Evolutionary conservation across 2,113 vertebrate genomes (phyloP), one percentile per base, ranked within the genome.

Genomic region (Aspidoscelis tigris): DNA sequence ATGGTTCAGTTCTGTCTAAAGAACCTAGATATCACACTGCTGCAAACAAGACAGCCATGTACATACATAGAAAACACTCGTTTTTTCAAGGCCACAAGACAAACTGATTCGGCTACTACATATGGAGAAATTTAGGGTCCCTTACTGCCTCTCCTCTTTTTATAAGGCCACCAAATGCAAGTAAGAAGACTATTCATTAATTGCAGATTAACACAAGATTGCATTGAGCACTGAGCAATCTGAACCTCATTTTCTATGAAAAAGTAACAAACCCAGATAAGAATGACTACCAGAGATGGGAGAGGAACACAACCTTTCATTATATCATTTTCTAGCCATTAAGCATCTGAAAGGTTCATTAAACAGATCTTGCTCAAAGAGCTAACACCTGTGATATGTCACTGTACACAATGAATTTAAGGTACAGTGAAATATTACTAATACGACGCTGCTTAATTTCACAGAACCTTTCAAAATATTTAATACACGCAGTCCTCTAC

Each of bases 271-370:
- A 9, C 33, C 69, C 26, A 24, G 7, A 73, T 64, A 55, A 78
- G 39, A 64, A 69, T 75, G 3, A 55, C 20, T 41, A 80, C 1
- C 0, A 72, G 44, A 88, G 82, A 5, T 5, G 72, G 6, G 2
- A 1, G 41, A 5, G 55, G 0, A 65, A 68, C 87, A 43, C 73
- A 10, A 83, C 50, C 66, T 65, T 7, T 80, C 75, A 83, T 2
- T 20, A 73, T 43, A 0, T 43, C 79, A 24, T 78, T 88, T 1
- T 20, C 2, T 70, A 88, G 7, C 76, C 53, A 81, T 73, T 71
- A 82, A 86, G 74, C 18, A 89, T 88, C 74, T 5, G 14, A 58
- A 90, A 86, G 20, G 84, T 8, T 53, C 2, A 86, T 61, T 50
- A 78, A 66, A 66, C 74, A 41, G 84, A 33, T 76, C 78, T 47